Evolutionary conservation across 1,140 invertebrate species (phyloP).

Genomic region (Hypothenemus hampei): DNA sequence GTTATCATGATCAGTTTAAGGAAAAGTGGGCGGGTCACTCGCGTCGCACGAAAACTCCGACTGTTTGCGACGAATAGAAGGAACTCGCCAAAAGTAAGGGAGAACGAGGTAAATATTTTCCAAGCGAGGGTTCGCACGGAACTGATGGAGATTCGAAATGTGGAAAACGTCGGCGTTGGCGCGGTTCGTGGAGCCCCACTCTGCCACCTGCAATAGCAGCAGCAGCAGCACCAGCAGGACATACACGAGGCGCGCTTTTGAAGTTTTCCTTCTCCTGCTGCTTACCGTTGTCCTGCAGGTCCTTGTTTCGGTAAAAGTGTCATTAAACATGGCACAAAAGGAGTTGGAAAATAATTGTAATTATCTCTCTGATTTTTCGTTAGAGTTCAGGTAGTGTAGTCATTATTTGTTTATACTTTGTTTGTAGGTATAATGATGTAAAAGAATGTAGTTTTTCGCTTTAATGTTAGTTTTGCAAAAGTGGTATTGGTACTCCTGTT

Average conservation of each 20-base stretch:
- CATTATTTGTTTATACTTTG: no score
- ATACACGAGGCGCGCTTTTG: slow-evolving; percentile 27
- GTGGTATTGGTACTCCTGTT: no score
- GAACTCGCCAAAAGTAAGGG: slow-evolving; percentile 7
- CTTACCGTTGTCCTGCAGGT: slow-evolving; percentile 28
- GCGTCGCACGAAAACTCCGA: slow-evolving; percentile 5
- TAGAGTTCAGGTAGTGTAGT: no score
- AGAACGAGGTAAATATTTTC: slow-evolving; percentile 6
- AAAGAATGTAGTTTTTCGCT: no score
- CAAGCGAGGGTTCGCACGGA: slow-evolving; percentile 30
- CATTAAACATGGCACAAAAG: slow-evolving; percentile 16
- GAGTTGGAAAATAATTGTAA: slow-evolving; percentile 10
- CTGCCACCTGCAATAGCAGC: slow-evolving; percentile 33
- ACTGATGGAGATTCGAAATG: slow-evolving; percentile 16
- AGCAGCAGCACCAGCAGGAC: slow-evolving; percentile 32
- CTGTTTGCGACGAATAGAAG: no score
- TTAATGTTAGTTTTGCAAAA: no score
- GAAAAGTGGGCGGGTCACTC: slow-evolving; percentile 34
- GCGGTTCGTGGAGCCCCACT: slow-evolving; percentile 37
- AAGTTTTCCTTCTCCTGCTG: no score
- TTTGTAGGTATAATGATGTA: no score
- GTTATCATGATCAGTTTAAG: slow-evolving; percentile 4
- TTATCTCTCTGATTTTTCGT: background rate
- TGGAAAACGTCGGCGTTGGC: slow-evolving; percentile 21
- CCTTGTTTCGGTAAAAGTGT: slow-evolving; percentile 18